phyloP scores from a whole-genome alignment of 1,140 invertebrate genomes.

The Carposina sasakii region DNA sequence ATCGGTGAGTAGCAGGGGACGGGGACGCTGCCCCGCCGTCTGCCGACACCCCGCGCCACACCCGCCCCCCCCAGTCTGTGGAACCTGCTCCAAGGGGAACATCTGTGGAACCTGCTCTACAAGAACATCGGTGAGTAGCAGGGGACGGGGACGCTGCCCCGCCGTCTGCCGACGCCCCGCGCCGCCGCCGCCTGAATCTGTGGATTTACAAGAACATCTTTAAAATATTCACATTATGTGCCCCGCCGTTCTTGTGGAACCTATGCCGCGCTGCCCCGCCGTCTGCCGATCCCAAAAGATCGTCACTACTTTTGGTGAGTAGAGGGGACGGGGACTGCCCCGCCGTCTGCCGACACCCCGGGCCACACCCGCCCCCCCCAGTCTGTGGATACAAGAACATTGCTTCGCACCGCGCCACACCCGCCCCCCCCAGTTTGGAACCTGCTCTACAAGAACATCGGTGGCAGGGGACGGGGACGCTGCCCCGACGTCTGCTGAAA shows the following conservation, averaged over 20 bases:
- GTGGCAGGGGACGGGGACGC: constrained; percentile 47
- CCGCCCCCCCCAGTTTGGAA: constrained; percentile 86
- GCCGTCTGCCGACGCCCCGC: constrained; percentile 80
- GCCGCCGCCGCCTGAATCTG: constrained; percentile 86
- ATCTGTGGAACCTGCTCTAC: constrained; percentile 85
- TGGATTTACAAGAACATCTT: constrained; percentile 89
- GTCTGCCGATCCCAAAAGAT: no score
- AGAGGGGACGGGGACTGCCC: constrained; percentile 65
- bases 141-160: constrained; percentile 64
- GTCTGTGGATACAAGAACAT: constrained; percentile 90
- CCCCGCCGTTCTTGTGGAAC: no score
- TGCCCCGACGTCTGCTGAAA: constrained; percentile 82
- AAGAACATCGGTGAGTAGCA: constrained; percentile 88
- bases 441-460: constrained; percentile 87
- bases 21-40: constrained; percentile 75
- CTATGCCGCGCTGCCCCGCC: no score
- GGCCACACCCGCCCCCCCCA: constrained; percentile 82
- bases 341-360: constrained; percentile 81
- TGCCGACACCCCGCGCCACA: constrained; percentile 81
- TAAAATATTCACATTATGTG: no score
- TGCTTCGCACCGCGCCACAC: constrained; percentile 82
- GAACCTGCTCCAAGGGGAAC: no score
- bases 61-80: constrained; percentile 84
- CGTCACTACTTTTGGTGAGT: no score
- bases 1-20: constrained; percentile 73